Conservation (phyloP, 2,113 vertebrate species). For the Callithrix jacchus region DNA sequence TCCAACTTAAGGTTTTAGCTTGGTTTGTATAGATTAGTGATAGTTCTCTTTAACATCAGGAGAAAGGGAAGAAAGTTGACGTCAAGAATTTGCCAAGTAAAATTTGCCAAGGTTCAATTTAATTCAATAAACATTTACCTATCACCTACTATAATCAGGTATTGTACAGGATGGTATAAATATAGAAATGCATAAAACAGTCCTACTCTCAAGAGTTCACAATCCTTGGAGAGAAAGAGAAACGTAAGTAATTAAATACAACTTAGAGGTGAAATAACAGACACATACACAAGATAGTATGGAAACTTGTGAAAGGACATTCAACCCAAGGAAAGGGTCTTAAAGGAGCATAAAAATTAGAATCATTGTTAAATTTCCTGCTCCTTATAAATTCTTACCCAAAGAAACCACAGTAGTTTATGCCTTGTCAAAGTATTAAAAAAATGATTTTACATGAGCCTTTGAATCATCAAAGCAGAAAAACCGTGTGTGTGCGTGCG, state of each 20-base stretch:
- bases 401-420: background rate
- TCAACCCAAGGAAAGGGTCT: background rate
- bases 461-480: constrained; percentile 33
- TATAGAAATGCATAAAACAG: background rate
- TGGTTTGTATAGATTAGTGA: background rate
- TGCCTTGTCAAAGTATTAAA: background rate
- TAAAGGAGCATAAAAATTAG: background rate
- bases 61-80: background rate
- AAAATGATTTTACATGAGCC: background rate
- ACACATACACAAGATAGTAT: background rate
- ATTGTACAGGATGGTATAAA: background rate
- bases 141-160: background rate
- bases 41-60: background rate
- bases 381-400: constrained; percentile 17
- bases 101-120: background rate
- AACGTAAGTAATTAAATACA: background rate
- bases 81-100: background rate
- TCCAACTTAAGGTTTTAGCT: background rate
- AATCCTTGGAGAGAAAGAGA: background rate
- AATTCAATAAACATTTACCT: background rate
- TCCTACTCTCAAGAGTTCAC: background rate
- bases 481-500: background rate
- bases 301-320: background rate
- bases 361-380: background rate
- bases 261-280: background rate